Evolutionary conservation across 1,140 invertebrate genomes (phyloP), one percentile per base, ranked within the genome.

Genomic region (Temnothorax curvispinosus): DNA sequence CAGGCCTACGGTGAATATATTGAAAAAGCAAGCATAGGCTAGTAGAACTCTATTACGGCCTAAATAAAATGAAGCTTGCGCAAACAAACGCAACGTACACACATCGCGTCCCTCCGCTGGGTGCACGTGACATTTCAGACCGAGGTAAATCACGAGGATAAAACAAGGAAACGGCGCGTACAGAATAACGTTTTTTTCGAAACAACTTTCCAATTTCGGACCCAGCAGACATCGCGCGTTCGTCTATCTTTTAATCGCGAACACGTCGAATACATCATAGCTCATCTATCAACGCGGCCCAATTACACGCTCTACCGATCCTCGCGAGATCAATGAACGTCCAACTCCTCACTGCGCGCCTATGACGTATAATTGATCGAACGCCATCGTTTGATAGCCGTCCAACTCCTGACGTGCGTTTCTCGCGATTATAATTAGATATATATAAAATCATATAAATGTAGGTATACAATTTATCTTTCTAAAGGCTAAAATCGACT

Each of bases 261-360:
- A 86, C 84, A 81, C 69, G 87, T 84, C 76, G 56, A 77, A 64
- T 87, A 65, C 56, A 72, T 87, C 88, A 75, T 77, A 84, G 74
- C 72, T 90, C 88, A 84, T 85, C 85, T 67, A 80, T 71, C 85
- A 69, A 74, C 85, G 67, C 71, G 80, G 78, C 88, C 81, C 88
- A 90, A 89, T 90, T 90, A 89, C 86, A 69, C 54, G 56, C 58
- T 74, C 44, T 85, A 75, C 15, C 88, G 84, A 82, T 87, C 76
- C 77, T 65, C 71, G 35, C 50, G 60, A 54, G 71, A 89, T 89
- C 88, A 86, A 89, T 58, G 88, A 89, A 80, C 88, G 88, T 69
- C 58, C 44, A 74, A 60, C 76, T 75, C 77, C 84, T 60, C 38
- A 76, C 85, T 62, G 54, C 75, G 50, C 35, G 41, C 56, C 27